phyloP scores from a whole-genome alignment of 2,888 invertebrate species.

The Synanthedon tipuliformis region DNA sequence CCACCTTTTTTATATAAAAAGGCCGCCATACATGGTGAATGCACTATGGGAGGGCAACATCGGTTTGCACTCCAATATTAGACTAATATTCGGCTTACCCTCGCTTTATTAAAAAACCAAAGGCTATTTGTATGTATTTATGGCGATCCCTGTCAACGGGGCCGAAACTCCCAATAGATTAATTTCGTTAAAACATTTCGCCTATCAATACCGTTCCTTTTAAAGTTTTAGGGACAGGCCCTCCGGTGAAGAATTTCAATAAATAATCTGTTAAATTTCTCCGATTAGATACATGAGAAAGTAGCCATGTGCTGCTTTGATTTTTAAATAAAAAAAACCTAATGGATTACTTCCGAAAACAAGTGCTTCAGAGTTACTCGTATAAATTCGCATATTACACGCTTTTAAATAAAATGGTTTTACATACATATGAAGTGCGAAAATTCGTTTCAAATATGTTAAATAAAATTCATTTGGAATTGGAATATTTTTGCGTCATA shows the following conservation, averaged over 20 bases:
- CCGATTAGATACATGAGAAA: not conserved
- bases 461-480: too few species aligned
- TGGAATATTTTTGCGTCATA: too few species aligned
- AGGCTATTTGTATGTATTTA: conserved; percentile 66
- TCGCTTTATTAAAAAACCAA: conserved; percentile 63
- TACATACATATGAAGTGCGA: too few species aligned
- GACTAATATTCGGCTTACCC: conserved; percentile 65
- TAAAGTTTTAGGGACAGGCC: conserved; percentile 3
- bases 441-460: too few species aligned
- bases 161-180: conserved; percentile 46
- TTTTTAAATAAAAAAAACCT: not conserved
- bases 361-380: not conserved
- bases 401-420: too few species aligned
- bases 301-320: not conserved
- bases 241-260: conserved; percentile 1
- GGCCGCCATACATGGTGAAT: conserved; percentile 27
- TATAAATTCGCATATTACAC: too few species aligned
- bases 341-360: not conserved
- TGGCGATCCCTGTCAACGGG: conserved; percentile 47
- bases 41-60: conserved; percentile 52
- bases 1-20: conserved; percentile 44
- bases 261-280: conserved; percentile 1
- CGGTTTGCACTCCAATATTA: conserved; percentile 67
- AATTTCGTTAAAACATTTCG: conserved; percentile 59
- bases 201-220: conserved; percentile 16